Evolutionary conservation across 1,140 invertebrate genomes (phyloP).

Genomic region (Drosophila nikananu): DNA sequence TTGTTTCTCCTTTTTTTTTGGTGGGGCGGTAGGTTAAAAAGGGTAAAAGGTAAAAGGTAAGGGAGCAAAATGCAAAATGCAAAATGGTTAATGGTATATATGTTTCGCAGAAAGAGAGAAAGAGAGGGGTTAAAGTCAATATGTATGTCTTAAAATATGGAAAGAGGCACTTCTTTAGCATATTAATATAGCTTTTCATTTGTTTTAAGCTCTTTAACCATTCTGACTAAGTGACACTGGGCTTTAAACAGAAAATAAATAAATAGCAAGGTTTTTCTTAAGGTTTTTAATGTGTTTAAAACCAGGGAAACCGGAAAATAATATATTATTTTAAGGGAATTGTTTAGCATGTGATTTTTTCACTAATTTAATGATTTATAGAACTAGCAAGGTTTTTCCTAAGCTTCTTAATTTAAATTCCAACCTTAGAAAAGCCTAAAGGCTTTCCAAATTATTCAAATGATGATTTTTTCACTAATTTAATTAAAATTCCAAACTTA

Average conservation of each 20-base stretch:
- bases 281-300: background rate
- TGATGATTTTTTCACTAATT: too few relatives aligned
- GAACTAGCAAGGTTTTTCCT: too few relatives aligned
- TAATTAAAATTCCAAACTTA: too few relatives aligned
- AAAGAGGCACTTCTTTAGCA: background rate
- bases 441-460: background rate
- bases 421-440: too few relatives aligned
- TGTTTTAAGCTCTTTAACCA: background rate
- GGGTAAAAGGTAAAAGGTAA: constrained; percentile 22
- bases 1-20: background rate
- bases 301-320: too few relatives aligned
- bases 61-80: constrained; percentile 20
- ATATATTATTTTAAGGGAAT: too few relatives aligned
- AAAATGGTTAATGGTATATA: constrained; percentile 28
- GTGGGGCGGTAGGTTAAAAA: background rate
- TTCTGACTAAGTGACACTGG: constrained; percentile 7
- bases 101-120: background rate
- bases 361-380: too few relatives aligned
- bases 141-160: background rate
- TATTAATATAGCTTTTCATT: background rate
- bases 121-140: background rate
- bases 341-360: too few relatives aligned
- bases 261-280: background rate
- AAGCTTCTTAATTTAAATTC: too few relatives aligned
- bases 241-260: background rate